These are phyloP conservation scores for Tetragonisca angustula DNA, from an alignment of 2,888 invertebrate species.

Conservation along the genomic window DNA sequence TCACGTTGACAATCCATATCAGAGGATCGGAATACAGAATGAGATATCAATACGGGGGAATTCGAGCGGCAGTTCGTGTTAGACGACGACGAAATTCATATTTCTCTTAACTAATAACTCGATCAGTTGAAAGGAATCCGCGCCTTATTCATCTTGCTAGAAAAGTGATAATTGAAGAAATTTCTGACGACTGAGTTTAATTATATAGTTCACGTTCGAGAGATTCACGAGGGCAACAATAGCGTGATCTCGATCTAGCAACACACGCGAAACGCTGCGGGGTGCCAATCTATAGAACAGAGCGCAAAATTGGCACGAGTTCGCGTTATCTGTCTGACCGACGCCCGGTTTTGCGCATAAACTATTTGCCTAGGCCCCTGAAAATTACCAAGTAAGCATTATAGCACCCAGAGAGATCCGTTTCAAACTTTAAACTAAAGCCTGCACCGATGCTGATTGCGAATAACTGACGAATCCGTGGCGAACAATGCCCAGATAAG, in stretches of 20 bases:
- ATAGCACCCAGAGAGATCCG: slow-evolving; percentile 60
- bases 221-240: slow-evolving; percentile 37
- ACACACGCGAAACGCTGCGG: slow-evolving; percentile 20
- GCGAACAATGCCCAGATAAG: slow-evolving; percentile 68
- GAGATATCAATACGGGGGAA: neutral
- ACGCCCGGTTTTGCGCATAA: slow-evolving; percentile 62
- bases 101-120: neutral
- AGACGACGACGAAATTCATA: neutral
- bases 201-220: neutral
- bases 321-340: slow-evolving; percentile 61
- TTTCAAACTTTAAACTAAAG: slow-evolving; percentile 66
- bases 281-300: slow-evolving; percentile 45
- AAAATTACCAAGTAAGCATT: slow-evolving; percentile 75
- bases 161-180: neutral
- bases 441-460: slow-evolving; percentile 62
- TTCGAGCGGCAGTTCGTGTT: neutral
- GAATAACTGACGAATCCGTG: slow-evolving; percentile 58
- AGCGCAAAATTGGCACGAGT: slow-evolving; percentile 64
- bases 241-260: slow-evolving; percentile 47
- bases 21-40: neutral
- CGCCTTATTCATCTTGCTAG: neutral
- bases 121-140: neutral
- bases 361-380: slow-evolving; percentile 70
- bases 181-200: neutral
- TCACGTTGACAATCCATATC: neutral